Base-by-base conservation (phyloP, 2,888 invertebrate genomes). In the Drosophila kambysellisi region DNA sequence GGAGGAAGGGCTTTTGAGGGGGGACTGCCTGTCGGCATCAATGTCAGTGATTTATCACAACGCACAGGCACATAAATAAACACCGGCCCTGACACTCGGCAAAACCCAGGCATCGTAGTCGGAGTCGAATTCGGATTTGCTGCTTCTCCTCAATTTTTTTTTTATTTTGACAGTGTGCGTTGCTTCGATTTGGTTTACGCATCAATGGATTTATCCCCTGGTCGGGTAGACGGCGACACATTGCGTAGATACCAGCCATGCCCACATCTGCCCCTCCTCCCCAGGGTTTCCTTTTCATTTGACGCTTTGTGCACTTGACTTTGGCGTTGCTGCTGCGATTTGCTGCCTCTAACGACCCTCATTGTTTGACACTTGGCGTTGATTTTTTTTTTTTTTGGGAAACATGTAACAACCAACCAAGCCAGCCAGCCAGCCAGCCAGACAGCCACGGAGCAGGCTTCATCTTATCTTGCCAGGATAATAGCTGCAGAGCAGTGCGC, bases 261-360 rank as follows among this genome's bases (percentile, higher is more conserved):
- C 41, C 11, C 32, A n/a, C 35, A 46, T 20, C 52, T 25, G 43
- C 20, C 30, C 12, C 56, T 56, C 51, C 9, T 20, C 29, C 32
- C 17, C 41, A 17, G 72, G 54, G 76, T 83, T 85, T 86, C 85
- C 87, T 88, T 85, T 85, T 88, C 86, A 83, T 85, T 86, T 86
- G 88, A 88, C 83, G 87, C 88, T 88, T 88, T 86, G 86, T 86
- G 86, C 88, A 86, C 88, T 86, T 86, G 86, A 86, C 88, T 83
- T 85, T 73, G 80, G 70, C 78, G 71, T 73, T 46, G 68, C 59
- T 70, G 68, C 76, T 79, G 74, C 84, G 83, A 85, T 84, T 86
- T 83, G 84, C 80, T 76, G 83, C 79, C 86, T 83, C 88, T 86
- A 86, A 86, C 86, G 88, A 88, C 86, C 86, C 88, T 82, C 86